These are phyloP conservation scores for Drosophila repleta DNA, from an alignment of 1,140 invertebrate species.

Conservation along the genomic window DNA sequence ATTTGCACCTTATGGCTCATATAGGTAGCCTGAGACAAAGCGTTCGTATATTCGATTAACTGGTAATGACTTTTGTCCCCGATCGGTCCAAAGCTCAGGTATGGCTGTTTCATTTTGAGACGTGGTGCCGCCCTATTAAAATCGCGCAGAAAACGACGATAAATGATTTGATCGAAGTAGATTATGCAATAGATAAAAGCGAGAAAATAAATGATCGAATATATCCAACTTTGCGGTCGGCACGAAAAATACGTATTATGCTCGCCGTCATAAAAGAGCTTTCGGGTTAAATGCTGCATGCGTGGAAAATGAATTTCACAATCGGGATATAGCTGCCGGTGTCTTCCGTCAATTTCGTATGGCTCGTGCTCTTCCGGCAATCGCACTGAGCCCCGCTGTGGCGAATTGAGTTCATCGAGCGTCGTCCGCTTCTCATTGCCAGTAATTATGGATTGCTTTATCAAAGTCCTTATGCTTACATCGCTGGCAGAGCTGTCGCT, in stretches of 20 bases:
- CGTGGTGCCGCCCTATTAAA: no score
- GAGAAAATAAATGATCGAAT: neutral
- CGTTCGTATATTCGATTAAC: slow-evolving; percentile 22
- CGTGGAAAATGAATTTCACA: slow-evolving; percentile 57
- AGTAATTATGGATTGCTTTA: no score
- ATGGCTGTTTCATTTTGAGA: slow-evolving; percentile 24
- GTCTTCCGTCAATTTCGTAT: slow-evolving; percentile 1
- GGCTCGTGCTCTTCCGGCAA: neutral
- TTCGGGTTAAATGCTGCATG: neutral
- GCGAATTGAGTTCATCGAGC: no score
- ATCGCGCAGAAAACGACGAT: slow-evolving; percentile 1
- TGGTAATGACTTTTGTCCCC: neutral
- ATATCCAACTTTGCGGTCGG: slow-evolving; percentile 8
- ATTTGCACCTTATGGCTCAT: neutral
- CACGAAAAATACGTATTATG: slow-evolving; percentile 1
- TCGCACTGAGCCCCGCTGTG: neutral
- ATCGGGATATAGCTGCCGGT: slow-evolving; percentile 7
- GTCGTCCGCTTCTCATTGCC: no score
- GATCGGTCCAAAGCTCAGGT: slow-evolving; percentile 29
- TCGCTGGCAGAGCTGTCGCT: no score
- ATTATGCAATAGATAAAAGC: slow-evolving; percentile 19
- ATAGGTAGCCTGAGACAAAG: no score
- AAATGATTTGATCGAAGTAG: slow-evolving; percentile 14
- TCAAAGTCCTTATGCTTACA: no score
- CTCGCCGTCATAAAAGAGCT: slow-evolving; percentile 1